phyloP scores from a whole-genome alignment of 2,797 vertebrate genomes.

The Alca torda region DNA sequence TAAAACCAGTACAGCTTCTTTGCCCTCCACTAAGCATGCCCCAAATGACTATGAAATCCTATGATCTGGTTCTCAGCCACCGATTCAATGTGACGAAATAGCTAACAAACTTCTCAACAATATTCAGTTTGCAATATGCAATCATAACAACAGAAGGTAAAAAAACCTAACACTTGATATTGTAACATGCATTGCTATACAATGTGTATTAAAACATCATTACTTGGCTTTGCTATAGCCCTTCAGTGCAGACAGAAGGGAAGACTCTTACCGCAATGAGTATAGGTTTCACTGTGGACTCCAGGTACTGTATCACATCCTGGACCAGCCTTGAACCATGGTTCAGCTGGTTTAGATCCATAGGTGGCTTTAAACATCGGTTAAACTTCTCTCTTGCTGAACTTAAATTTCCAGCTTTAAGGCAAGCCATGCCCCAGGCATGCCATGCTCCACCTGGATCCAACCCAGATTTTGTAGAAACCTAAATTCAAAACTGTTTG shows the following conservation, averaged over 20 bases:
- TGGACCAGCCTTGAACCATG: slow-evolving; percentile 86
- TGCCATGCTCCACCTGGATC: slow-evolving; percentile 94
- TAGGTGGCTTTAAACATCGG: slow-evolving; percentile 89
- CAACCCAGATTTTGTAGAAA: slow-evolving; percentile 96
- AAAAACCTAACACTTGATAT: background rate
- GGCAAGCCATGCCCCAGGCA: slow-evolving; percentile 93
- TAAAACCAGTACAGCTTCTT: background rate
- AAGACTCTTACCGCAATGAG: slow-evolving; percentile 78
- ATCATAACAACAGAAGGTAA: background rate
- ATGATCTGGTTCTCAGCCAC: background rate
- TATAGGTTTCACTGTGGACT: slow-evolving; percentile 82
- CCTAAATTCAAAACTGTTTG: slow-evolving; percentile 73
- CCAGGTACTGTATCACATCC: slow-evolving; percentile 91
- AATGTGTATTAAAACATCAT: background rate
- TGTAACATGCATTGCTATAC: background rate
- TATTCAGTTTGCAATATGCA: background rate
- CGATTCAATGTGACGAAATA: background rate
- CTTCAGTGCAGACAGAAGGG: background rate
- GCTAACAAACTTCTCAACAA: background rate
- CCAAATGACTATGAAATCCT: background rate
- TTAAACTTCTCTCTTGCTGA: slow-evolving; percentile 90
- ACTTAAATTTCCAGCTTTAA: slow-evolving; percentile 88
- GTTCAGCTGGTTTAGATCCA: slow-evolving; percentile 91
- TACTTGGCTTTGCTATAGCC: background rate
- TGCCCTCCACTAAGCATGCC: background rate